phyloP scores from a whole-genome alignment of 2,113 vertebrate genomes.

The Hippocampus barbouri region DNA sequence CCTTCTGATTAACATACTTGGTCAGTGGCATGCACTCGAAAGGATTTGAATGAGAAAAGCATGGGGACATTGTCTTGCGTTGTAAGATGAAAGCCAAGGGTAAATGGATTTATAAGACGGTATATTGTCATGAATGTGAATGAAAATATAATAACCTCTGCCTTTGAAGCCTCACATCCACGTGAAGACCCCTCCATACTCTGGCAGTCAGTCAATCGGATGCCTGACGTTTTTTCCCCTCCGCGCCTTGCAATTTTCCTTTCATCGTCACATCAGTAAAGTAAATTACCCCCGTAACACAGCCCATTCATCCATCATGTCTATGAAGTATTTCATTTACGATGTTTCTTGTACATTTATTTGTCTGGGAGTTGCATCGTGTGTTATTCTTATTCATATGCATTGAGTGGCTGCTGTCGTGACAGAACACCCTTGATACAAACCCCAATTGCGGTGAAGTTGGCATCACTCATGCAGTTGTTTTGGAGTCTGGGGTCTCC shows the following conservation, averaged over 20 bases:
- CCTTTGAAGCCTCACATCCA: neutral
- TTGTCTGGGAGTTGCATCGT: neutral
- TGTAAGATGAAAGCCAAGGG: constrained; percentile 34
- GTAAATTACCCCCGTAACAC: constrained; percentile 28
- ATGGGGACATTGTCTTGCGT: constrained; percentile 27
- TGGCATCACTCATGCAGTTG: too few relatives aligned
- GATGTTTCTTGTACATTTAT: constrained; percentile 17
- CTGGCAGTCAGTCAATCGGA: constrained; percentile 15
- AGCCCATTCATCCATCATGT: constrained; percentile 27
- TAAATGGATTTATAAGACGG: constrained; percentile 25
- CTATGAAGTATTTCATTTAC: constrained; percentile 27
- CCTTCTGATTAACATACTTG: constrained; percentile 39
- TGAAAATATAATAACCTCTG: constrained; percentile 5
- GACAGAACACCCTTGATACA: neutral
- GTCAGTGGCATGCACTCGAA: constrained; percentile 12
- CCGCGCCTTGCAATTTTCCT: constrained; percentile 12
- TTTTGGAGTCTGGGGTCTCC: too few relatives aligned
- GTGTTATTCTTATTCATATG: neutral
- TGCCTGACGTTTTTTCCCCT: constrained; percentile 2
- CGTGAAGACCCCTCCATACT: neutral
- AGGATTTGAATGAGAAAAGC: constrained; percentile 17
- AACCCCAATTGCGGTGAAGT: too few relatives aligned
- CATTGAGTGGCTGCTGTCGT: neutral
- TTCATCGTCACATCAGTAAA: constrained; percentile 55
- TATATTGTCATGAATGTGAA: constrained; percentile 11